Evolutionary conservation across 2,888 invertebrate species (phyloP).

Genomic region (Timema cristinae): DNA sequence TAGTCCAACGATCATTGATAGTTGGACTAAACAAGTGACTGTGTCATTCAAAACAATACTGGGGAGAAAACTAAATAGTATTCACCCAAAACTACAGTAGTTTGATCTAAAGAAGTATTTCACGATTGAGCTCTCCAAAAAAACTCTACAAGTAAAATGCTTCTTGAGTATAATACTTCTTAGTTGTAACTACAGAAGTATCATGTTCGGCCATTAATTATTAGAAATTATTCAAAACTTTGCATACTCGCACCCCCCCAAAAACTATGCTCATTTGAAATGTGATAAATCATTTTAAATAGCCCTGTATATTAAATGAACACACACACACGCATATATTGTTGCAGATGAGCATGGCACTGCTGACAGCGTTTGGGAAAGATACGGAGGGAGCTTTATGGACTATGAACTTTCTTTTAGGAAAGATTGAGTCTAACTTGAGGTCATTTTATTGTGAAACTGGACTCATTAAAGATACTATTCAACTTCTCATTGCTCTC

Average conservation of each 20-base stretch:
- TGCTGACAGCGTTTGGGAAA: conserved; percentile 60
- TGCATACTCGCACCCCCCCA: too few relatives aligned
- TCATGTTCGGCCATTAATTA: background rate
- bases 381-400: conserved; percentile 62
- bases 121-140: background rate
- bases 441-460: conserved; percentile 59
- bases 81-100: background rate
- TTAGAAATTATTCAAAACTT: too few relatives aligned
- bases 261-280: too few relatives aligned
- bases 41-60: background rate
- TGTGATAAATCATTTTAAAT: too few relatives aligned
- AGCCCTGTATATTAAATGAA: background rate
- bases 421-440: conserved; percentile 61
- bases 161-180: conserved; percentile 2
- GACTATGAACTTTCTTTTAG: conserved; percentile 59
- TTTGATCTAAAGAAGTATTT: background rate
- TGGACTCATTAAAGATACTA: conserved; percentile 57
- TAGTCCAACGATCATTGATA: too few relatives aligned
- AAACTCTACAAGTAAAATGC: background rate
- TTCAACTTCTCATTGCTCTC: conserved; percentile 55
- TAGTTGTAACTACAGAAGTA: background rate
- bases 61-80: background rate
- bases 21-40: background rate
- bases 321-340: background rate
- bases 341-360: conserved; percentile 55